Base-by-base conservation (phyloP, 2,888 invertebrate species). In the Monochamus alternatus region DNA sequence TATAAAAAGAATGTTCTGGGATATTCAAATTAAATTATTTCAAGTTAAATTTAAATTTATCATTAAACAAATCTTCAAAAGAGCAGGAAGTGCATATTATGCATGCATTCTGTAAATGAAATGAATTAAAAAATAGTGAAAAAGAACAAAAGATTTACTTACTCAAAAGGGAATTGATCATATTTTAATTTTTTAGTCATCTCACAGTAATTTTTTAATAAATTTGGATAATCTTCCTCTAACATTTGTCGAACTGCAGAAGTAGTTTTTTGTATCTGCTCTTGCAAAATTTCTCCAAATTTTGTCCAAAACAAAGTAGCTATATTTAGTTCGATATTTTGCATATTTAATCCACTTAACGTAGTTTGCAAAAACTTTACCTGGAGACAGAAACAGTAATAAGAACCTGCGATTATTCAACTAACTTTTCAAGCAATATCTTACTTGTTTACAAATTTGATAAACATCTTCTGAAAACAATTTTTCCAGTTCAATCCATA, bases 401-500 rank as follows among this genome's bases (percentile, higher is more conserved):
- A 22, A 22, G 22, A 22, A 22, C 22, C 22, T 22, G 22, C 22
- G 22, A 74, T 52, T 47, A 32, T 14, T n/a, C 38, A 32, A 5
- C 3, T 38, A 62, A 62, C n/a, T 62, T n/a, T 52, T 22, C 22
- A n/a, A 62, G 38, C n/a, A 5, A 73, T 69, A 38, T 59, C 76
- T 74, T 76, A 93, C 93, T 89, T 95, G 95, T 78, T 92, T 91
- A 86, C 95, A 95, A 80, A 93, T 92, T 74, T 92, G 92, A 82
- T 92, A 94, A 58, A 96, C 91, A 75, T 94, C 93, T 75, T 93
- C 93, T 85, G 95, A 95, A 86, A 97, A 95, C 8, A 96, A 89
- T 88, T 94, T 95, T 86, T 98, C 97, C 84, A 98, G 92, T 83
- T 96, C 96, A 77, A 94, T 93, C 97, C 98, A 98, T 5, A 98